Evolutionary conservation across 2,888 invertebrate species (phyloP).

Genomic region (Brachypterus glaber): DNA sequence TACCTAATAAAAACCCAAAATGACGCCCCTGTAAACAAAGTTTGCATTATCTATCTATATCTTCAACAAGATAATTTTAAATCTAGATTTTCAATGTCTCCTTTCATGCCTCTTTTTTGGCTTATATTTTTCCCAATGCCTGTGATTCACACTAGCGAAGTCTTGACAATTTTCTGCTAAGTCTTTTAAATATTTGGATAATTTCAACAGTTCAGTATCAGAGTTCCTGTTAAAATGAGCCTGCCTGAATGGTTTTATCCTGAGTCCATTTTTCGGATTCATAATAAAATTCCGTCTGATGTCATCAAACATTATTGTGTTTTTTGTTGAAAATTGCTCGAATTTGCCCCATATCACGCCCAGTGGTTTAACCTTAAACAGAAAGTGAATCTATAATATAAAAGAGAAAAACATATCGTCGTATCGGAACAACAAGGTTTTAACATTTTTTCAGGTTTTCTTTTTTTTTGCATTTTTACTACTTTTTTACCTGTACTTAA

Average conservation of each 20-base stretch:
- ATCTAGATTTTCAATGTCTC: slow-evolving; percentile 6
- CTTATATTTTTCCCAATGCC: slow-evolving; percentile 80
- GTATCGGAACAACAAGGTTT: too few species aligned
- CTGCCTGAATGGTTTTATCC: slow-evolving; percentile 82
- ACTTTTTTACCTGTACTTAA: too few species aligned
- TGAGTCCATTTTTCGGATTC: slow-evolving; percentile 91
- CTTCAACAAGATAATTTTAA: too few species aligned
- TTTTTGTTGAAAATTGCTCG: slow-evolving; percentile 76
- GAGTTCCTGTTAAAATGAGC: slow-evolving; percentile 79
- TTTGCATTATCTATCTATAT: too few species aligned
- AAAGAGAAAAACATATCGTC: too few species aligned
- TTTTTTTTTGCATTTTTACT: too few species aligned
- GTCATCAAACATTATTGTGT: slow-evolving; percentile 98
- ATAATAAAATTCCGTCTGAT: slow-evolving; percentile 91
- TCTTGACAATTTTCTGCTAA: slow-evolving; percentile 75
- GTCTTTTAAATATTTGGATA: slow-evolving; percentile 72
- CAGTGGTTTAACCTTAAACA: slow-evolving; percentile 74
- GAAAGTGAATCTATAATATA: slow-evolving; percentile 8
- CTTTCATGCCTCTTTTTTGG: slow-evolving; percentile 34
- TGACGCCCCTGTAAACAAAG: neutral
- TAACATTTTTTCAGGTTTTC: too few species aligned
- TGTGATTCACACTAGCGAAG: slow-evolving; percentile 77
- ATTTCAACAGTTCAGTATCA: slow-evolving; percentile 72
- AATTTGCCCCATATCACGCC: slow-evolving; percentile 97
- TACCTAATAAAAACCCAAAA: slow-evolving; percentile 1